These are phyloP conservation scores for Upupa epops DNA, from an alignment of 2,113 vertebrate species.

Conservation along the genomic window DNA sequence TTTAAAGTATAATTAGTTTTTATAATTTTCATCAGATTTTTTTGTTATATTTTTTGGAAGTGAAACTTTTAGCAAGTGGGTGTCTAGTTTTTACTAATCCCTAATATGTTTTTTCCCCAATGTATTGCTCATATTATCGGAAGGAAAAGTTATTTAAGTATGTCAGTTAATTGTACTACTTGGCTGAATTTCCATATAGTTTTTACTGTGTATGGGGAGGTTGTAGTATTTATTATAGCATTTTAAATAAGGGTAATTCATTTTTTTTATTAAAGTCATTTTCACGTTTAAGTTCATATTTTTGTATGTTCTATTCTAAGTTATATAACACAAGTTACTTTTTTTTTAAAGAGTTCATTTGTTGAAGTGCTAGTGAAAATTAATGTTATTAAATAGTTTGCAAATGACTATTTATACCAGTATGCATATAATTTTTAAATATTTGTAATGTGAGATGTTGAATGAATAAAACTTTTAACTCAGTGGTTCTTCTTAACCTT, in stretches of 20 bases:
- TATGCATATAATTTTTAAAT: conserved; percentile 99
- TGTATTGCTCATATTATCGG: conserved; percentile 99
- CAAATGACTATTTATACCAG: conserved; percentile 99
- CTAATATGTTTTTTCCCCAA: conserved; percentile 95
- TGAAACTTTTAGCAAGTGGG: conserved; percentile 97
- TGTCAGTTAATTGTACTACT: conserved; percentile 99
- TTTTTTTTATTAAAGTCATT: conserved; percentile 99
- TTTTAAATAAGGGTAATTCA: conserved; percentile 99
- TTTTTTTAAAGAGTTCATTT: conserved; percentile 99
- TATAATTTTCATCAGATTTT: conserved; percentile 99
- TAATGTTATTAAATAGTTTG: conserved; percentile 99
- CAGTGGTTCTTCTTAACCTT: conserved; percentile 59
- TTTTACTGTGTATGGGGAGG: conserved; percentile 99
- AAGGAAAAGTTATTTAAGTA: conserved; percentile 99
- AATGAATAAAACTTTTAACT: conserved; percentile 99
- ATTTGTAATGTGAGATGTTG: conserved; percentile 99
- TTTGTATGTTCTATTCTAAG: conserved; percentile 99
- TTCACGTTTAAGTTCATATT: conserved; percentile 99
- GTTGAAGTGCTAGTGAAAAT: conserved; percentile 99
- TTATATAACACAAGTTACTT: conserved; percentile 98
- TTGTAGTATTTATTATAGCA: conserved; percentile 99
- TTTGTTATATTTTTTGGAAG: conserved; percentile 99
- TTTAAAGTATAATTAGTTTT: conserved; percentile 99
- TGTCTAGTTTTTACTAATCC: conserved; percentile 99
- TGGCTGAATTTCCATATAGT: conserved; percentile 99